Evolutionary conservation across 2,797 vertebrate species (phyloP).

Genomic region (Glyptemys insculpta): DNA sequence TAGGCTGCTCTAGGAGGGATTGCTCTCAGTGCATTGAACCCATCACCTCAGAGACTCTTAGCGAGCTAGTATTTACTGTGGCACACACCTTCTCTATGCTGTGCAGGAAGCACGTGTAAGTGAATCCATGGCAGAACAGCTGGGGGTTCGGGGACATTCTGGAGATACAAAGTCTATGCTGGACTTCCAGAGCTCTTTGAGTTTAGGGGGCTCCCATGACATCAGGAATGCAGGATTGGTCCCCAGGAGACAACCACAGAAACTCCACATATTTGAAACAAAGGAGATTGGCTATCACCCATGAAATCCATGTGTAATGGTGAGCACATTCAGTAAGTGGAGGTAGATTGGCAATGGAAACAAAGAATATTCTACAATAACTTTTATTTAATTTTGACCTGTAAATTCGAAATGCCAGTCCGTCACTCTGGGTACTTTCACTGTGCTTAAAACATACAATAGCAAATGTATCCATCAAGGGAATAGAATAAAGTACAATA

Average conservation of each 20-base stretch:
- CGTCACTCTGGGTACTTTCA: background rate
- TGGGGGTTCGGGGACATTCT: background rate
- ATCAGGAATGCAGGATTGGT: background rate
- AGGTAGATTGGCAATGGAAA: background rate
- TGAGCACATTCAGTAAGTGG: background rate
- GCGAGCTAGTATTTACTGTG: background rate
- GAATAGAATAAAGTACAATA: conserved; percentile 25
- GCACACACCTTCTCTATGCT: background rate
- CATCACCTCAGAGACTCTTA: background rate
- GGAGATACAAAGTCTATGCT: background rate
- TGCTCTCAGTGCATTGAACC: background rate
- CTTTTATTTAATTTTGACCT: background rate
- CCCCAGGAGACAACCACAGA: background rate
- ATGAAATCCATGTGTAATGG: background rate
- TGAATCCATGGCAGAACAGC: background rate
- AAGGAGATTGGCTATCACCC: background rate
- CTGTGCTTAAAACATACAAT: background rate
- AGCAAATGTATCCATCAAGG: background rate
- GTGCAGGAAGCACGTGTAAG: background rate
- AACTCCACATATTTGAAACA: background rate
- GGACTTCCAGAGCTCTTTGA: background rate
- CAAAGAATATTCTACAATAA: background rate
- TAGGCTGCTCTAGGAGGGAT: background rate
- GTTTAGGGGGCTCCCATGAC: background rate
- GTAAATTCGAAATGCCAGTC: background rate